phyloP scores from a whole-genome alignment of 2,113 vertebrate genomes.

The Pangasianodon hypophthalmus region DNA sequence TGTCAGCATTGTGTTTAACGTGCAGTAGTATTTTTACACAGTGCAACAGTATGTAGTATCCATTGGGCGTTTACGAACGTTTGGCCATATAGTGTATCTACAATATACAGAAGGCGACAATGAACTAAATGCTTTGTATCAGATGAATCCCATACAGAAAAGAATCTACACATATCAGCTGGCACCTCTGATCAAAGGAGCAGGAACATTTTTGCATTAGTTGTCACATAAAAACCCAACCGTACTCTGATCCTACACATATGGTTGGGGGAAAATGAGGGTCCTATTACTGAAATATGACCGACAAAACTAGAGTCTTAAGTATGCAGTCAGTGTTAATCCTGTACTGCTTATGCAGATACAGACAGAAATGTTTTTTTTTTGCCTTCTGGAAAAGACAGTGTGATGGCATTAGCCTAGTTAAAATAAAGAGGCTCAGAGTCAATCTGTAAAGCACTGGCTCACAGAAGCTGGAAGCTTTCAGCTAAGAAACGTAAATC shows the following conservation, averaged over 20 bases:
- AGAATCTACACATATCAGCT: neutral
- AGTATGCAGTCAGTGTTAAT: constrained; percentile 26
- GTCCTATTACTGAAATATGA: constrained; percentile 11
- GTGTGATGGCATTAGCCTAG: neutral
- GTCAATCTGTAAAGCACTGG: neutral
- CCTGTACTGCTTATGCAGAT: constrained; percentile 13
- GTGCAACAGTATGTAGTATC: neutral
- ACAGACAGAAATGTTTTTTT: neutral
- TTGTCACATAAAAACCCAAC: constrained; percentile 13
- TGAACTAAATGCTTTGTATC: neutral
- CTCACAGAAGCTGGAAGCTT: neutral
- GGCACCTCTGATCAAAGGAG: neutral
- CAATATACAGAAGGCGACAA: neutral
- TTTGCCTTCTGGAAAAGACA: neutral
- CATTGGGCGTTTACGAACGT: neutral
- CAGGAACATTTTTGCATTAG: neutral
- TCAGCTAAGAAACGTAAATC: neutral
- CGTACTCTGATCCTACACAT: neutral
- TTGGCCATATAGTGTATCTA: neutral
- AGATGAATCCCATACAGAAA: neutral
- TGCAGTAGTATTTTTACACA: neutral
- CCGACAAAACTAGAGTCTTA: neutral
- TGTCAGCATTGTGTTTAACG: neutral
- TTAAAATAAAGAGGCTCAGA: neutral
- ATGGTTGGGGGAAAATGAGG: neutral